Evolutionary conservation across 1,140 invertebrate species (phyloP).

Genomic region (Piezodorus guildinii): DNA sequence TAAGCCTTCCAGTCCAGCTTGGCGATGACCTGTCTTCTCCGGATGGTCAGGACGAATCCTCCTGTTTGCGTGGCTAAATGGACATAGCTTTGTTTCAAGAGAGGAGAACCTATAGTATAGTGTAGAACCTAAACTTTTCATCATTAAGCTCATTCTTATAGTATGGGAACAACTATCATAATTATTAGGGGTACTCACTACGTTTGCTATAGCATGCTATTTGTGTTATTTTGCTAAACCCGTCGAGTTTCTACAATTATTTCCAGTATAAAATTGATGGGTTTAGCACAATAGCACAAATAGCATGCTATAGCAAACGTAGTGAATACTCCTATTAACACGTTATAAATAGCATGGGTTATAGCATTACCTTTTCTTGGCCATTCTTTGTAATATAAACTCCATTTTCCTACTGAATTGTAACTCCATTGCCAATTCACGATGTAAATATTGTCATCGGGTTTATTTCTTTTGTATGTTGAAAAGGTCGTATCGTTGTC

Average conservation of each 20-base stretch:
- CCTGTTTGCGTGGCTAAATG: background rate
- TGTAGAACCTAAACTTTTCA: too few species aligned
- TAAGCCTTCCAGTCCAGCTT: conserved; percentile 8
- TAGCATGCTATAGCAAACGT: too few species aligned
- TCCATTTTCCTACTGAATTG: conserved; percentile 1
- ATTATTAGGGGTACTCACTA: too few species aligned
- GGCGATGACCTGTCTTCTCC: background rate
- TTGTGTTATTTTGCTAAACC: too few species aligned
- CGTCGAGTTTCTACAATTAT: too few species aligned
- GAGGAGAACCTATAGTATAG: too few species aligned
- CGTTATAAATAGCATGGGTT: background rate
- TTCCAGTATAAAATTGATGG: too few species aligned
- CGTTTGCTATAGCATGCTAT: too few species aligned
- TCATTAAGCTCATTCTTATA: too few species aligned
- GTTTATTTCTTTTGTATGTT: background rate
- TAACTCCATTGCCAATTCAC: conserved; percentile 14
- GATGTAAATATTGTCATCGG: background rate
- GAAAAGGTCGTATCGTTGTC: background rate
- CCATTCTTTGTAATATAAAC: conserved; percentile 13
- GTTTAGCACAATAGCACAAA: too few species aligned
- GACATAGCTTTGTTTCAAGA: too few species aligned
- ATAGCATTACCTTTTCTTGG: conserved; percentile 9
- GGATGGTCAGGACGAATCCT: conserved; percentile 6
- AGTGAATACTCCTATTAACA: background rate
- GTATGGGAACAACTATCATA: too few species aligned